These are phyloP conservation scores for Corythoichthys intestinalis DNA, from an alignment of 2,113 vertebrate genomes.

Conservation along the genomic window DNA sequence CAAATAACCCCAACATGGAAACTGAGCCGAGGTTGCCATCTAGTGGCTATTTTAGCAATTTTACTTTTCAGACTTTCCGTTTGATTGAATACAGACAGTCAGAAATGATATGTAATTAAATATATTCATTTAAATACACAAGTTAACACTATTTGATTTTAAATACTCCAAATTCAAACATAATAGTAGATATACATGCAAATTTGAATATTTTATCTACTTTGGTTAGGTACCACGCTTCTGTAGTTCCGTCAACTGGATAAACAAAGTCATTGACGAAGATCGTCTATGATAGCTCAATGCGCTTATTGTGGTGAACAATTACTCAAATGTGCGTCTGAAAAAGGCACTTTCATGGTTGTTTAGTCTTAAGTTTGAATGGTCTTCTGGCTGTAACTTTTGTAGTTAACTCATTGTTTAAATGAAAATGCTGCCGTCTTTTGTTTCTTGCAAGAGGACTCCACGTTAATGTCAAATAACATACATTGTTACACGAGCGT, in stretches of 20 bases:
- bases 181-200: neutral
- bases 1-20: neutral
- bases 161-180: neutral
- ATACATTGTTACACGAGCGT: neutral
- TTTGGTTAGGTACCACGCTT: neutral
- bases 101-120: neutral
- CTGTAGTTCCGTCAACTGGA: conserved; percentile 5
- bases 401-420: neutral
- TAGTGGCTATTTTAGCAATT: conserved; percentile 16
- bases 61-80: neutral
- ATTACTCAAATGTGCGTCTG: neutral
- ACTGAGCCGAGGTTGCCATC: conserved; percentile 40
- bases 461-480: neutral
- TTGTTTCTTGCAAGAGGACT: neutral
- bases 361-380: neutral
- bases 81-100: neutral
- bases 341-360: neutral
- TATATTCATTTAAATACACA: neutral
- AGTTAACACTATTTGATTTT: neutral
- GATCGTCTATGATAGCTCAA: conserved; percentile 16
- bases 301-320: neutral
- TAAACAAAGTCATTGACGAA: conserved; percentile 26
- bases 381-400: neutral
- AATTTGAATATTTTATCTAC: neutral
- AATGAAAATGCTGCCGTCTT: neutral